Evolutionary conservation across 2,113 vertebrate genomes (phyloP).

Genomic region (Myrmecobius fasciatus): DNA sequence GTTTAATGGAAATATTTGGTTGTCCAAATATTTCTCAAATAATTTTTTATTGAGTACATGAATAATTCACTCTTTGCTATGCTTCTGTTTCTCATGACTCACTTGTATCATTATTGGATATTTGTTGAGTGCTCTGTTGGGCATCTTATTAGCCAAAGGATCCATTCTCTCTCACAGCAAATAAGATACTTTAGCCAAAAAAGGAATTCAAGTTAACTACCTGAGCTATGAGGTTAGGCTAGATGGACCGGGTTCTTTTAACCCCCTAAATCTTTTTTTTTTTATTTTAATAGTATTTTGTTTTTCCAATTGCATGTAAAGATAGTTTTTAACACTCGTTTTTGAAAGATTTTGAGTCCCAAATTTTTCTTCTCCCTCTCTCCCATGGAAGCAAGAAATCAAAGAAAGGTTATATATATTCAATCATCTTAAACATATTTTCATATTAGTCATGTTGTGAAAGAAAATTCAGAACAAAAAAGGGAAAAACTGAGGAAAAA

Average conservation of each 20-base stretch:
- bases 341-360: no score
- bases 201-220: conserved; percentile 5
- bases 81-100: conserved; percentile 33
- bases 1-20: not conserved
- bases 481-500: no score
- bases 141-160: not conserved
- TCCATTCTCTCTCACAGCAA: conserved; percentile 27
- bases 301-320: no score
- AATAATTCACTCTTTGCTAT: conserved; percentile 16
- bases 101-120: not conserved
- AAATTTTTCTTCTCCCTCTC: no score
- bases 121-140: not conserved
- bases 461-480: no score
- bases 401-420: no score
- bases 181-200: not conserved
- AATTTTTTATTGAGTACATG: conserved; percentile 11
- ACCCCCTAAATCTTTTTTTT: not conserved
- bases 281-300: no score
- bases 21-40: conserved; percentile 16
- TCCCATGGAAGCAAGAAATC: no score
- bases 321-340: no score
- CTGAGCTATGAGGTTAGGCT: not conserved
- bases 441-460: no score
- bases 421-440: no score
- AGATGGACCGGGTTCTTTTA: not conserved